A percentile compares a stretch with the other conserved stretches of the same genome.
These are phyloP conservation scores for Ophioderma brevispina DNA, from an alignment of 35 echinoderm and acorn worm genomes.

Conservation along the genomic window DNA sequence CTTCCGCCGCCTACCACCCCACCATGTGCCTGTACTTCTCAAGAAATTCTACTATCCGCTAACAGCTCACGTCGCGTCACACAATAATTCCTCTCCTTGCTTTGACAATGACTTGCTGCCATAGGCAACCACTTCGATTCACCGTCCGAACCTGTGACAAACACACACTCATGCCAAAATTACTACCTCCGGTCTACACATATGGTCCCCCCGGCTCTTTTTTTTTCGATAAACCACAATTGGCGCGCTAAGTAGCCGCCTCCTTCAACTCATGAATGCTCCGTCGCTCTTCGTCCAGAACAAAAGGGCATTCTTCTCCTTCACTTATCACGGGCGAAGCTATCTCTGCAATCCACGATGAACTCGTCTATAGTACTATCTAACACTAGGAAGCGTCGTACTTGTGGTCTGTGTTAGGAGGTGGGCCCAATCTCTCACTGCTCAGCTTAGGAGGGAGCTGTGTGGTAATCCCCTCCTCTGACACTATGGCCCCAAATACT, in stretches of 20 bases:
- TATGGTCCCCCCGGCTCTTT: not conserved
- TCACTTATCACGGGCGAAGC: not conserved
- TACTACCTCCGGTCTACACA: constrained; percentile 30
- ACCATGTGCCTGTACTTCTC: constrained; percentile 25
- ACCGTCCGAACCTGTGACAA: constrained; percentile 47
- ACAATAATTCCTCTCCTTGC: constrained; percentile 55
- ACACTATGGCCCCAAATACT: constrained; percentile 22
- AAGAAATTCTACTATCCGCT: constrained; percentile 45
- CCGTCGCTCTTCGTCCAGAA: not conserved
- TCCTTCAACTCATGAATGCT: not conserved
- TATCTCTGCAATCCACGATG: not conserved
- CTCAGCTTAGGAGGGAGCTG: constrained; percentile 33
- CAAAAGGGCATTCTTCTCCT: not conserved
- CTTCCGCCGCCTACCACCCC: not conserved
- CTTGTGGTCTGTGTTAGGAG: constrained; percentile 3
- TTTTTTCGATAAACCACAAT: constrained; percentile 17
- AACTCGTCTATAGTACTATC: not conserved
- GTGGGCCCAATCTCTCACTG: constrained; percentile 29
- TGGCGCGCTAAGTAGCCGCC: not conserved
- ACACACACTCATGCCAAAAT: constrained; percentile 29
- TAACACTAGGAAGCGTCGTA: constrained; percentile 22
- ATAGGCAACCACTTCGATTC: constrained; percentile 63
- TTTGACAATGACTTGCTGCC: constrained; percentile 31
- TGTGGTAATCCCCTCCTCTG: not conserved
- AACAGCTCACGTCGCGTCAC: constrained; percentile 63